These are phyloP conservation scores for Ramphastos sulfuratus DNA, from an alignment of 2,113 vertebrate genomes.

Conservation along the genomic window DNA sequence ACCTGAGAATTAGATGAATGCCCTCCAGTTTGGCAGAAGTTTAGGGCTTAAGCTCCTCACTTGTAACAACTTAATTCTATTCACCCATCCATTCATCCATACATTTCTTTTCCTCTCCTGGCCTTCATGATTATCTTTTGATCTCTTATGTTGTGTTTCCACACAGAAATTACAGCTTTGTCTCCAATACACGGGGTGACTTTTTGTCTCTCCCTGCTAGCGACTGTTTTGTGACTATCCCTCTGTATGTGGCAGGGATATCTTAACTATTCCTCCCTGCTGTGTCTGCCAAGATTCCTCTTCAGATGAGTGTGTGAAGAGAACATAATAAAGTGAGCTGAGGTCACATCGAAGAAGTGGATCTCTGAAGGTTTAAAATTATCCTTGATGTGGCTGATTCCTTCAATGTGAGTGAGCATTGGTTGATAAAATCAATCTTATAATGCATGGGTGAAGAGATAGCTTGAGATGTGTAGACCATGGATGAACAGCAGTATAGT, in stretches of 20 bases:
- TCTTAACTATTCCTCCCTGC: background rate
- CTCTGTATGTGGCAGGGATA: background rate
- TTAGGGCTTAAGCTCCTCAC: background rate
- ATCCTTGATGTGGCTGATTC: background rate
- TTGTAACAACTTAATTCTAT: background rate
- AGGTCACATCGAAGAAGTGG: background rate
- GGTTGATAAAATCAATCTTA: background rate
- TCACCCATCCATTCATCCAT: background rate
- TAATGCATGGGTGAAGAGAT: background rate
- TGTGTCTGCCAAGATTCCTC: background rate
- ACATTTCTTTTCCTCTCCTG: background rate
- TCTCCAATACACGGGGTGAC: background rate
- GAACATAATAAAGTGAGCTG: background rate
- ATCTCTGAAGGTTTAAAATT: background rate
- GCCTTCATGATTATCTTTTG: background rate
- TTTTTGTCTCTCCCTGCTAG: background rate
- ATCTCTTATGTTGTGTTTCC: background rate
- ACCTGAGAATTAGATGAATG: background rate
- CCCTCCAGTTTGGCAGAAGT: background rate
- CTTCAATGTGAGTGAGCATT: background rate
- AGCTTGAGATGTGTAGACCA: fast-evolving
- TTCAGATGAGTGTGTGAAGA: background rate
- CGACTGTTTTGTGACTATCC: background rate
- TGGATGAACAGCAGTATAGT: background rate
- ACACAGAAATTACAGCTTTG: background rate